Base-by-base conservation (phyloP, 2,797 vertebrate species). In the Distichodus sexfasciatus region DNA sequence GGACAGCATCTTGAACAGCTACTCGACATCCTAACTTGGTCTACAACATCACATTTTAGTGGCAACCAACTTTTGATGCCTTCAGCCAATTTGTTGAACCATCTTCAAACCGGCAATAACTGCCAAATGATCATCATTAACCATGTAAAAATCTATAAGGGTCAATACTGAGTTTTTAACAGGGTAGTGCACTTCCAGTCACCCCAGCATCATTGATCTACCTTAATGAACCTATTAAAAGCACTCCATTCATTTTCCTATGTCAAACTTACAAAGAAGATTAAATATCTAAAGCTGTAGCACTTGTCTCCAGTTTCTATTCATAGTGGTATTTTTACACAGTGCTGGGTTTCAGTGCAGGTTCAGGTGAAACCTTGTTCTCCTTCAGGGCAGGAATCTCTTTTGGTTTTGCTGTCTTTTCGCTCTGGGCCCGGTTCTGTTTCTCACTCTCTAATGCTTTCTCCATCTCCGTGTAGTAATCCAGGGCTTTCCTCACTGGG, bases 391-490 rank as follows among this genome's bases (percentile, higher is more conserved):
- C 48, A 33, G 71, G 8, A 0, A 38, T 7, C 47, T 86, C 87
- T 33, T 84, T 83, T 67, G 47, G 67, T 74, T 84, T 88, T 28
- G 66, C 47, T 28, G 29, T n/a, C 9, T 70, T 86, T 47, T 88
- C 85, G 15, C 50, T 84, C 68, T 85, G 87, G 26, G 75, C 60
- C 28, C 87, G 59, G 80, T 74, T 89, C 77, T 76, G 86, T 40
- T 87, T 89, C 75, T 91, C 87, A 24, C 78, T 85, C 69, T 92
- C 90, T 76, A 91, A 72, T 0, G 90, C 91, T 72, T 89, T 89
- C 79, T 92, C 90, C 92, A 92, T 92, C 81, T 91, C 86, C 0
- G 90, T 92, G 89, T 92, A 93, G 81, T 92, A 92, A 46, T 90
- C 86, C 0, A 93, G 83, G 67, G 92, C 91, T 71, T 93, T 93